Percentiles rank a stretch among this genome's conserved stretches.
Evolutionary conservation across 2,113 vertebrate species (phyloP).

Genomic region (Microcebus ravelobensis): DNA sequence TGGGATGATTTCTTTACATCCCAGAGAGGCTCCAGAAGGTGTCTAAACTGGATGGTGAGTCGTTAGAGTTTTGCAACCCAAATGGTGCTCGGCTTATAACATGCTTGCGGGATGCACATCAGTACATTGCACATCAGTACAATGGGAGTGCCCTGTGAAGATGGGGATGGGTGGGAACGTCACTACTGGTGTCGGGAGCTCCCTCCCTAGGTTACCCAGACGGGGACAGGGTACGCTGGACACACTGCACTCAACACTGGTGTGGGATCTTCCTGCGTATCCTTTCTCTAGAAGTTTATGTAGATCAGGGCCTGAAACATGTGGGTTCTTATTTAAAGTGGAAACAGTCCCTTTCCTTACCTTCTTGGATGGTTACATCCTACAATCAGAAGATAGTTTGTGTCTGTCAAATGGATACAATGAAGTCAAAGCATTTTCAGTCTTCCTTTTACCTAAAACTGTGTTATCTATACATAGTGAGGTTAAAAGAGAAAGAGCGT

Average conservation of each 20-base stretch:
- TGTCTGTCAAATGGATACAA: not conserved
- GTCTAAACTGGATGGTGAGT: not conserved
- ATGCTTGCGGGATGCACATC: not conserved
- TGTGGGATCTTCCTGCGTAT: not conserved
- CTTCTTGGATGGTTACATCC: not conserved
- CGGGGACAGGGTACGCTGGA: accelerated
- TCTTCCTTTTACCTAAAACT: not conserved
- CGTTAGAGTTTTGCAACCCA: not conserved
- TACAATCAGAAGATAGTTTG: not conserved
- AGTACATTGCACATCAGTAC: not conserved
- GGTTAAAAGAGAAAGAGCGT: not conserved
- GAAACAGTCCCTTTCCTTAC: not conserved
- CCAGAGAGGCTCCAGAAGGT: not conserved
- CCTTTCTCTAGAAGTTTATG: not conserved
- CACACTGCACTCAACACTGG: not conserved
- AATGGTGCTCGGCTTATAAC: not conserved
- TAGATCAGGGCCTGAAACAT: not conserved
- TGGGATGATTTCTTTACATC: not conserved
- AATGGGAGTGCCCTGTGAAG: not conserved
- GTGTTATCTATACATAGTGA: not conserved
- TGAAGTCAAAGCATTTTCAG: not conserved
- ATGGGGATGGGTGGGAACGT: not conserved
- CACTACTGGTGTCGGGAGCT: not conserved
- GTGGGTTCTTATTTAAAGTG: not conserved
- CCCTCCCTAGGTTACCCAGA: not conserved